Base-by-base conservation (phyloP, 2,888 invertebrate species). In the Dusona sp. region DNA sequence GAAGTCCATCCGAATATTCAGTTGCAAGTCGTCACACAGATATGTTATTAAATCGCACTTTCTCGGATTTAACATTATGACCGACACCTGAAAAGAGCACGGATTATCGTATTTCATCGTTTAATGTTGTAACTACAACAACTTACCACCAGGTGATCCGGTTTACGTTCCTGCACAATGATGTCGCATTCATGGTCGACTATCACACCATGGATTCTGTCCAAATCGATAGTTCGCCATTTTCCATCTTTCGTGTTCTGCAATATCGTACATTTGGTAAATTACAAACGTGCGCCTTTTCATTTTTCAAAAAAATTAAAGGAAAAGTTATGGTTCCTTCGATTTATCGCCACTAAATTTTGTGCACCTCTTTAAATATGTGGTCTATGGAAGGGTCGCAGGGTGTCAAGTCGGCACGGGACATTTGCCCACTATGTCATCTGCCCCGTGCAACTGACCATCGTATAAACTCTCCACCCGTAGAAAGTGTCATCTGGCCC, bases 171-270 rank as follows among this genome's bases (percentile, higher is more conserved):
- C 7, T 93, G 90, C 3, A 96, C 91, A 54, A 95, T 95, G 0
- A 97, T 93, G 11, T 92, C 92, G 89, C 96, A 96, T 11, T 95
- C 88, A 87, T 96, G 95, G 64, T 96, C 96, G 0, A 97, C 96
- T 2, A 97, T 82, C 0, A 91, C 92, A 3, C 94, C 94, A 89
- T 97, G 96, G 42, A 97, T 95, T 81, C 95, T 95, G 89, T 97
- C 97, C 51, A 97, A 94, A 2, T 95, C 95, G 0, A 92, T 92
- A 0, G 94, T 90, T 7, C 94, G 91, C 96, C 96, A 97, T 6
- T 88, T 92, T 0, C 92, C 92, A 42, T 92, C 48, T 7, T 19
- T 11, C 22, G 75, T 65, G n/a, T 72, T 70, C 90, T 90, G 51
- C 3, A 85, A 86, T 51, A 61, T 38, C 42, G 82, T 61, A 78